Base-by-base conservation (phyloP, 2,797 vertebrate species). In the Nannoperca australis region DNA sequence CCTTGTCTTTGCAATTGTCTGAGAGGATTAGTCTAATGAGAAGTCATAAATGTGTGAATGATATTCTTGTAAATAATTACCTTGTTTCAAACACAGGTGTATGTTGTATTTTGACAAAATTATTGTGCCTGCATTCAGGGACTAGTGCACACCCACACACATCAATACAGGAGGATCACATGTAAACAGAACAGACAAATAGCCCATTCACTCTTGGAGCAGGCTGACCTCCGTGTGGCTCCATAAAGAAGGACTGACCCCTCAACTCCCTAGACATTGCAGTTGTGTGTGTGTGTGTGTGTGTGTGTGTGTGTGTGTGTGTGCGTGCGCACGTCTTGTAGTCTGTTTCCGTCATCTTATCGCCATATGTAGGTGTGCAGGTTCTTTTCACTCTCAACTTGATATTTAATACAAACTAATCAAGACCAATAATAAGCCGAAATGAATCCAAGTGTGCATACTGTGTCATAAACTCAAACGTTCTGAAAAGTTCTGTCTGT, bases 101-200 rank as follows among this genome's bases (percentile, higher is more conserved):
- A 11, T 50, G 42, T 54, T 63, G 24, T 62, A 45, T 79, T 72
- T 51, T 79, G 76, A 70, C 61, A 62, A 47, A 54, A 76, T 67
- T 77, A 74, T 40, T 78, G 65, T 79, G 54, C 36, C 40, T 64
- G 45, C 14, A 56, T 70, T 75, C 13, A 2, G 32, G 70, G 42
- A 70, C 60, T 42, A 50, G 73, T 65, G 60, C 49, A 63, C 5
- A 4, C 18, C 1, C 63, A 38, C 42, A 66, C 10, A 54, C 18
- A 64, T 40, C 47, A 30, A 75, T 15, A 40, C 18, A 34, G 32
- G 53, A 36, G 58, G 34, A 82, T 67, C 38, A 70, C 58, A 68
- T 40, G n/a, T 61, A 74, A 59, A 86, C 65, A 45, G 66, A 78
- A 36, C 61, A 81, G 54, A 89, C 80, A 87, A 78, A 73, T 32